Evolutionary conservation across 2,888 invertebrate species (phyloP).

Genomic region (Hypselothyrea guttata): DNA sequence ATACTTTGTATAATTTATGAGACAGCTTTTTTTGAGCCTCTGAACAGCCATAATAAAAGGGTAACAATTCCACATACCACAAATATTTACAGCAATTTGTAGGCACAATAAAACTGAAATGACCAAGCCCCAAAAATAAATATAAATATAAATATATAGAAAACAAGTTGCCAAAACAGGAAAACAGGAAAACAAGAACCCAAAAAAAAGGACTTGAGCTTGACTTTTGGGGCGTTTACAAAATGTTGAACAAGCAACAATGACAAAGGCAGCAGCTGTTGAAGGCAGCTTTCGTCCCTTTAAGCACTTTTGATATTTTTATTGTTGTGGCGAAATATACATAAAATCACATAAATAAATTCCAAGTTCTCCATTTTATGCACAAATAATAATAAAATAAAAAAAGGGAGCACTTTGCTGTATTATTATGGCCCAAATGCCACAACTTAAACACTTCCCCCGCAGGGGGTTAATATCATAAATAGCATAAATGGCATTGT

Average conservation of each 20-base stretch:
- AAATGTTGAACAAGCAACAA: conserved; percentile 59
- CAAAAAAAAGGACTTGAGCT: conserved; percentile 60
- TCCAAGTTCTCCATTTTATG: conserved; percentile 58
- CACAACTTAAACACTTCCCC: conserved; percentile 30
- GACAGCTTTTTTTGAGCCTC: conserved; percentile 14
- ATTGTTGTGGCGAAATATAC: conserved; percentile 71
- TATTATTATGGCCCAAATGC: no score
- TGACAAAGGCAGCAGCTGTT: conserved; percentile 66
- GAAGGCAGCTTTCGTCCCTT: conserved; percentile 10
- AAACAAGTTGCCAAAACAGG: conserved; percentile 44
- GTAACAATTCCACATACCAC: conserved; percentile 64
- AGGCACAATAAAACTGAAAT: conserved; percentile 69
- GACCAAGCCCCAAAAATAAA: conserved; percentile 38
- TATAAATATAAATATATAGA: conserved; percentile 31
- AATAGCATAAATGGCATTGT: conserved; percentile 53
- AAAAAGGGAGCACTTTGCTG: neutral
- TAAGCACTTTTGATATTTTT: conserved; percentile 66
- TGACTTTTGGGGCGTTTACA: conserved; percentile 64
- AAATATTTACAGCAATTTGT: conserved; percentile 78
- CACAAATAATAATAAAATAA: conserved; percentile 19
- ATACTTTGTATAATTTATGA: conserved; percentile 70
- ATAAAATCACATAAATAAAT: conserved; percentile 70
- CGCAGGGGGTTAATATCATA: conserved; percentile 42
- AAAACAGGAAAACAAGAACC: conserved; percentile 22
- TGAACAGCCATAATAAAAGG: conserved; percentile 54